Evolutionary conservation across 2,113 vertebrate species (phyloP).

Genomic region (Grus americana): DNA sequence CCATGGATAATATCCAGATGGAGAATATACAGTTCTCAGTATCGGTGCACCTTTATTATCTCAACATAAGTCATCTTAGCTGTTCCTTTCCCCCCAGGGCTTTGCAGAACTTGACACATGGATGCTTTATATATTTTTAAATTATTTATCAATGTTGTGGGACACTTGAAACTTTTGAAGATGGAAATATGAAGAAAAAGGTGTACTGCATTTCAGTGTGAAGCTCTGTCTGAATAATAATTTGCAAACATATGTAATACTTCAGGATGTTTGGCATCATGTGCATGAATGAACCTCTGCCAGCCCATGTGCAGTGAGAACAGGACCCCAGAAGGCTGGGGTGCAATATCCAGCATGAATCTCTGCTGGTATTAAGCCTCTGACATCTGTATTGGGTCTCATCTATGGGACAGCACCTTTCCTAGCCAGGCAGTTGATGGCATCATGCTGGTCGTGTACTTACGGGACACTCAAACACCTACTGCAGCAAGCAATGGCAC

Average conservation of each 20-base stretch:
- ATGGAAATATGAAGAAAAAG: not conserved
- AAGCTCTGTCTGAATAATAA: not conserved
- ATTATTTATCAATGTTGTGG: conserved; percentile 20
- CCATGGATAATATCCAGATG: not conserved
- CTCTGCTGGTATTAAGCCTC: not conserved
- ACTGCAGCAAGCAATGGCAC: fast-evolving
- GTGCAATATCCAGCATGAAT: not conserved
- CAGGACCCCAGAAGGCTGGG: not conserved
- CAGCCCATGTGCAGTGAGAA: fast-evolving
- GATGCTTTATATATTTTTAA: not conserved
- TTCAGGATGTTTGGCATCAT: fast-evolving
- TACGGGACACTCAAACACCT: fast-evolving
- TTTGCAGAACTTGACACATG: not conserved
- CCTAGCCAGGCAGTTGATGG: not conserved
- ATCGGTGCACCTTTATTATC: not conserved
- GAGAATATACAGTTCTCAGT: not conserved
- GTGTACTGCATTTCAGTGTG: not conserved
- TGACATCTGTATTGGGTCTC: not conserved
- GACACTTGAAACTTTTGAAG: conserved; percentile 22
- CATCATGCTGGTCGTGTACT: not conserved
- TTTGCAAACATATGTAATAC: not conserved
- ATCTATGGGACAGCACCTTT: not conserved
- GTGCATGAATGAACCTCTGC: not conserved
- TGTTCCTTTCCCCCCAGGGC: not conserved
- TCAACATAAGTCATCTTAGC: not conserved